Percentiles rank a stretch among this genome's conserved stretches.
These are phyloP conservation scores for Apaloderma vittatum DNA, from an alignment of 2,113 vertebrate genomes.

Conservation along the genomic window DNA sequence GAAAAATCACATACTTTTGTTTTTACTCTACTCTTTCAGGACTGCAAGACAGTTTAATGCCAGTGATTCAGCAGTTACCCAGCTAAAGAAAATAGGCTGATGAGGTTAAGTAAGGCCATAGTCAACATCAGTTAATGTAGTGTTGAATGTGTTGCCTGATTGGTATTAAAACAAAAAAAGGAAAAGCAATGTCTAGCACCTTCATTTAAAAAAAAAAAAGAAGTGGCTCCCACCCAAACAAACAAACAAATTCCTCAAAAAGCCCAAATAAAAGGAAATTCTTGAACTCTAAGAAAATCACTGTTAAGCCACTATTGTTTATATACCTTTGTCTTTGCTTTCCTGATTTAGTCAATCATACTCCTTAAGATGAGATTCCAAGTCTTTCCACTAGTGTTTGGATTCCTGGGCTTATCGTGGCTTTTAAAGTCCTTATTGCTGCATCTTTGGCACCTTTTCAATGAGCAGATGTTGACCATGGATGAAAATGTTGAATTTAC, in stretches of 20 bases:
- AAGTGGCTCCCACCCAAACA: neutral
- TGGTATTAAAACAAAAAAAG: neutral
- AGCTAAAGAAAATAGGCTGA: neutral
- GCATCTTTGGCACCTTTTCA: neutral
- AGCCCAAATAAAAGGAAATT: neutral
- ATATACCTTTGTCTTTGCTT: neutral
- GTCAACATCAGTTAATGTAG: neutral
- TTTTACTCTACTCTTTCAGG: neutral
- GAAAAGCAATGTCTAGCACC: neutral
- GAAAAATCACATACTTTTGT: neutral
- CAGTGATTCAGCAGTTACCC: constrained; percentile 39
- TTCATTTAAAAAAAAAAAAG: neutral
- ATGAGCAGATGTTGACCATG: neutral
- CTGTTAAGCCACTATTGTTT: neutral
- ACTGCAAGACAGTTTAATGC: neutral
- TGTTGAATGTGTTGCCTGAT: neutral
- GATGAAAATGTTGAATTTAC: neutral
- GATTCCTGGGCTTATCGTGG: neutral
- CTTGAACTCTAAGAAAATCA: neutral
- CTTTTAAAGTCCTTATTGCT: neutral
- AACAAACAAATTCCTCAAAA: neutral
- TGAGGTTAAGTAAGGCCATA: constrained; percentile 19
- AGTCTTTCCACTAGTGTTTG: neutral
- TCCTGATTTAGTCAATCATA: neutral
- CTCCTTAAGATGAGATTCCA: neutral